phyloP scores from a whole-genome alignment of 2,113 vertebrate species.

The Notiomystis cincta region DNA sequence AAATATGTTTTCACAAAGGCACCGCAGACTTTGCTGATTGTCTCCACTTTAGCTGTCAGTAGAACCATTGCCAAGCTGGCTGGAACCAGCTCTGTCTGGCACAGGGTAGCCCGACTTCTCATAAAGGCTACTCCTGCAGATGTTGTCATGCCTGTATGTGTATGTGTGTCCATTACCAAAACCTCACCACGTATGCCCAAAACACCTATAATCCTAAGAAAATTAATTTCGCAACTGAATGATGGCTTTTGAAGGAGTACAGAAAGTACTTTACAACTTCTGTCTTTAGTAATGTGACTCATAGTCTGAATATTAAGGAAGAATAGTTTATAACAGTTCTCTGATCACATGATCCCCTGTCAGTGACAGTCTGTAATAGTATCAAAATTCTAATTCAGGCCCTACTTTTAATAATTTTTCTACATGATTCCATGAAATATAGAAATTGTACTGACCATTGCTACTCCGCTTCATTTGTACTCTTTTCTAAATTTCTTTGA shows the following conservation, averaged over 20 bases:
- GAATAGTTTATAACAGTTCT: not conserved
- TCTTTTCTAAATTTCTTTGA: not conserved
- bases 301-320: not conserved
- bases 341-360: not conserved
- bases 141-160: not conserved
- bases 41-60: not conserved
- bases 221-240: not conserved
- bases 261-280: not conserved
- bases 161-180: not conserved
- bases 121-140: not conserved
- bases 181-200: not conserved
- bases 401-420: not conserved
- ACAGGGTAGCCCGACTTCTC: not conserved
- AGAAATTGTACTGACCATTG: not conserved
- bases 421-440: not conserved
- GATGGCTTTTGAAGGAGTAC: not conserved
- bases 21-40: not conserved
- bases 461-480: not conserved
- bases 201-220: not conserved
- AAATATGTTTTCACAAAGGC: not conserved
- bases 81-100: not conserved
- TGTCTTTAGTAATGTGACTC: not conserved
- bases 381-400: not conserved
- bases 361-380: not conserved
- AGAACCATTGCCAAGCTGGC: not conserved